Evolutionary conservation across 2,113 vertebrate species (phyloP), one percentile per base, ranked within the genome.

Genomic region (Amia ocellicauda): DNA sequence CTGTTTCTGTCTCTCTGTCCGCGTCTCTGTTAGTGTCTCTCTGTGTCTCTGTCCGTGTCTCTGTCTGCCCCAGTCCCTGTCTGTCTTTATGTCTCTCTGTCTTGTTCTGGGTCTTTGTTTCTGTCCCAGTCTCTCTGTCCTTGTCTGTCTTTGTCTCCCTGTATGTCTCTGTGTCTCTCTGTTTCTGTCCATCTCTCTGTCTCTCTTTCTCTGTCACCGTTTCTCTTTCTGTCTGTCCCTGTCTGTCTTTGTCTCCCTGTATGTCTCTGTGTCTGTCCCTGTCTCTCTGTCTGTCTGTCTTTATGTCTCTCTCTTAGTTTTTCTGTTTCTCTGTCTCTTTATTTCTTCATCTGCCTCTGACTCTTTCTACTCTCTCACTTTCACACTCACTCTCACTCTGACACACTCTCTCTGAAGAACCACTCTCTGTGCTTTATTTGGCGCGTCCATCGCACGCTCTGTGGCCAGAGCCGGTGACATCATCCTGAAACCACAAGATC

Each of bases 61-160:
- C n/a, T n/a, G n/a, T n/a, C n/a, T n/a, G n/a, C n/a, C n/a, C n/a
- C n/a, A n/a, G n/a, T n/a, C n/a, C n/a, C n/a, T n/a, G n/a, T n/a
- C n/a, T n/a, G n/a, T n/a, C n/a, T n/a, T n/a, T n/a, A n/a, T n/a
- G n/a, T n/a, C n/a, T n/a, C n/a, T n/a, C n/a, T n/a, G n/a, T n/a
- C n/a, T n/a, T n/a, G n/a, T n/a, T n/a, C n/a, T n/a, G n/a, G n/a
- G n/a, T n/a, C n/a, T n/a, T n/a, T n/a, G n/a, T n/a, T n/a, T n/a
- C n/a, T n/a, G n/a, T n/a, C n/a, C n/a, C n/a, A n/a, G n/a, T 71
- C 73, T 75, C 62, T 73, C 52, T 19, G 55, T 3, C 23, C 27
- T 13, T 24, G 49, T 14, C 50, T 55, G 55, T 43, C 54, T 58
- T 24, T 36, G 7, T 8, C 65, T 23, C 70, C 75, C 69, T 76